Evolutionary conservation across 2,797 vertebrate genomes (phyloP).

Genomic region (Cynopterus sphinx): DNA sequence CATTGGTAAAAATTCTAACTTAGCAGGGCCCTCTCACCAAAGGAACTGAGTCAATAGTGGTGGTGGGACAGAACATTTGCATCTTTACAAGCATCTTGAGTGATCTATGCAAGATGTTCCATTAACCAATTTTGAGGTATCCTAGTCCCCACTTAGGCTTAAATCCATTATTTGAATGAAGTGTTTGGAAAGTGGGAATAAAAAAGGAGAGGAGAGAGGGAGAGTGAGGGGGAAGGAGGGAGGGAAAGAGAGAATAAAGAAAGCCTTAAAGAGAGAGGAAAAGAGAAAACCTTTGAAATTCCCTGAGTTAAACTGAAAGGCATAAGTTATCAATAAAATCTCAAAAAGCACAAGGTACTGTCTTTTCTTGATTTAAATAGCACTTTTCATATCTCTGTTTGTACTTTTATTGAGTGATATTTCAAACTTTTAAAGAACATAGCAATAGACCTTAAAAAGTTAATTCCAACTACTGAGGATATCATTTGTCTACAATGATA

Average conservation of each 20-base stretch:
- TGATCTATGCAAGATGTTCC: background rate
- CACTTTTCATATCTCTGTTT: conserved; percentile 25
- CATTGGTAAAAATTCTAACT: background rate
- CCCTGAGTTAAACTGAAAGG: background rate
- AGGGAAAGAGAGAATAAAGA: background rate
- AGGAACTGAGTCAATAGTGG: background rate
- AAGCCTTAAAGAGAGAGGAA: background rate
- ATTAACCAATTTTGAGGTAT: background rate
- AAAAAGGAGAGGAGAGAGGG: too few relatives aligned
- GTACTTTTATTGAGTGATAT: conserved; percentile 43
- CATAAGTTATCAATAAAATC: conserved; percentile 16
- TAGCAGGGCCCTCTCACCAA: background rate
- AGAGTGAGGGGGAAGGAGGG: fast-evolving
- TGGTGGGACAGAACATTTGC: background rate
- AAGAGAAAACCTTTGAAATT: background rate
- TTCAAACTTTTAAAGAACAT: background rate
- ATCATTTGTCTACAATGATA: background rate
- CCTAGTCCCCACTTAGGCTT: background rate
- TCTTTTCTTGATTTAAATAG: conserved; percentile 23
- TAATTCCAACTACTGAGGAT: background rate
- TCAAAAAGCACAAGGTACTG: background rate
- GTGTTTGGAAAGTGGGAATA: background rate
- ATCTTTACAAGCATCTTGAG: background rate
- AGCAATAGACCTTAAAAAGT: conserved; percentile 29
- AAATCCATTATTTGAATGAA: background rate